Base-by-base conservation (phyloP, 2,113 vertebrate species). In the Phyllostomus discolor region DNA sequence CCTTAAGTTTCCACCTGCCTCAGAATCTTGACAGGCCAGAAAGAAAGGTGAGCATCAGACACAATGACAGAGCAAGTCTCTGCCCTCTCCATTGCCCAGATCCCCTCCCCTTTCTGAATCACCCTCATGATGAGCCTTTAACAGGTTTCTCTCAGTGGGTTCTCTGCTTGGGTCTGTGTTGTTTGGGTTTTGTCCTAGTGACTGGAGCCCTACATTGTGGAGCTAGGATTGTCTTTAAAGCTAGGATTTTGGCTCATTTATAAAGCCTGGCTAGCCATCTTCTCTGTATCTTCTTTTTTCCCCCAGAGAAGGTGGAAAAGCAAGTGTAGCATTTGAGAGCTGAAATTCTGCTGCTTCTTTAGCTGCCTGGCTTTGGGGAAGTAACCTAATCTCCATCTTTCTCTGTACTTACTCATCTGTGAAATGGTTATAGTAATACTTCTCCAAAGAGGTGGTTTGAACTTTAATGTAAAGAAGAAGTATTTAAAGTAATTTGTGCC, bases 31-130 rank as follows among this genome's bases (percentile, higher is more conserved):
- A 66, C 4, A 24, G 20, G 14, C 26, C 35, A 43, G 9, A 31
- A 54, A 24, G 54, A 52, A 24, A 82, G 8, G 91, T 33, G 70
- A 24, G 16, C 24, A 5, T 15, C 86, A 57, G 43, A 38, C 41
- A 31, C 31, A 28, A 38, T 10, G 48, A 33, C 35, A 11, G 16
- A 38, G 4, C 11, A 5, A 33, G 38, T 15, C 82, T 43, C 28
- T 9, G 43, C 14, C n/a, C 17, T 82, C 59, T 24, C 28, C 7
- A 5, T 22, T 2, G 3, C 12, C n/a, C 9, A 64, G 2, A 0
- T 1, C 35, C 22, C 46, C 15, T 89, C 16, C 14, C 20, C 24
- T 31, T 72, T 43, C 46, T 20, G 31, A 28, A 41, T 54, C 33
- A 64, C 4, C 16, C 5, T 7, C 17, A 26, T 64, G 41, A 4